Conservation (phyloP, 2,888 invertebrate genomes). For the Mimas tiliae region DNA sequence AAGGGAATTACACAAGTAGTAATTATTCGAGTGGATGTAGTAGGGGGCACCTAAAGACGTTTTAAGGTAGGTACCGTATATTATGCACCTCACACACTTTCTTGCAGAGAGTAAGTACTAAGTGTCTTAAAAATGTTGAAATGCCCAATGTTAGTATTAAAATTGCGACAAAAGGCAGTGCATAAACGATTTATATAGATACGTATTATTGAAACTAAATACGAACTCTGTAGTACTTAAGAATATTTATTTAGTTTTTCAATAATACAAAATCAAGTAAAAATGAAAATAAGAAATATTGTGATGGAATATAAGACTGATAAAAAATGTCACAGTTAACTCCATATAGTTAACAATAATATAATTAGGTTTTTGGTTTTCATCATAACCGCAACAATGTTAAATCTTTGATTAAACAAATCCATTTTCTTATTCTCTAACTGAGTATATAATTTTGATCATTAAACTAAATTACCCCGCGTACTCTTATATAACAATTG, state of each 20-base stretch:
- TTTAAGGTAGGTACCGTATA: not conserved
- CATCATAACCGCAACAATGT: slow-evolving; percentile 26
- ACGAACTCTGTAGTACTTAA: not conserved
- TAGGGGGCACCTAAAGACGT: not conserved
- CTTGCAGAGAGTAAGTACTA: not conserved
- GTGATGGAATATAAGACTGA: slow-evolving; percentile 3
- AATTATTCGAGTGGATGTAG: slow-evolving; percentile 58
- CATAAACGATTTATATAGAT: not conserved
- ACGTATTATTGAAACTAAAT: not conserved
- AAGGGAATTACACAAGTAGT: slow-evolving; percentile 18
- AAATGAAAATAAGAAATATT: not conserved
- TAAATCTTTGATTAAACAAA: slow-evolving; percentile 25
- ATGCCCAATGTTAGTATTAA: slow-evolving; percentile 2
- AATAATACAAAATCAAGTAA: not conserved
- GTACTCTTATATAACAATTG: slow-evolving; percentile 43
- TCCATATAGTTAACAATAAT: not conserved
- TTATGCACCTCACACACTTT: not conserved
- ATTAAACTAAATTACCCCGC: slow-evolving; percentile 45
- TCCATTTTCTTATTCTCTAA: slow-evolving; percentile 55
- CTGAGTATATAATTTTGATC: slow-evolving; percentile 80
- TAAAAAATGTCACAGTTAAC: not conserved
- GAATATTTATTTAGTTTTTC: not conserved
- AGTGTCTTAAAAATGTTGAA: not conserved
- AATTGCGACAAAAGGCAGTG: slow-evolving; percentile 1
- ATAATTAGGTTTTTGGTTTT: slow-evolving; percentile 24